Percentiles rank a stretch among this genome's conserved stretches.
phyloP scores from a whole-genome alignment of 2,113 vertebrate species.

The Phyllostomus discolor region DNA sequence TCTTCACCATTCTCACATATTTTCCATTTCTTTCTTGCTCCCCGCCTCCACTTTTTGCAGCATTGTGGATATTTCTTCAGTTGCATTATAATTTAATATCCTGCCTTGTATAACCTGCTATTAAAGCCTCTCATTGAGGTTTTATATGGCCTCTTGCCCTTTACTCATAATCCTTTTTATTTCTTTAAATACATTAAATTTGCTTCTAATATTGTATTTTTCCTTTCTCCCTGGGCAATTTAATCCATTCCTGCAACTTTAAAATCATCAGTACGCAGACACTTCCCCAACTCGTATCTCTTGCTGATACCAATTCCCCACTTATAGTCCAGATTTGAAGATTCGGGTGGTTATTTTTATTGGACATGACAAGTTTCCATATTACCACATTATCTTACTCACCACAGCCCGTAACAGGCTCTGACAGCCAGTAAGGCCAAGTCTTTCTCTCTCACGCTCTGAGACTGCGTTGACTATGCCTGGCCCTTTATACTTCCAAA shows the following conservation, averaged over 20 bases:
- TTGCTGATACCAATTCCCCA: background rate
- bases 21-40: background rate
- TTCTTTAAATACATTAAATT: background rate
- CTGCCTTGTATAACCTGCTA: background rate
- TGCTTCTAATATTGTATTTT: background rate
- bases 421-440: background rate
- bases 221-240: background rate
- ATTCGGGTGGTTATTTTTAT: background rate
- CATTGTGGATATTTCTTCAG: background rate
- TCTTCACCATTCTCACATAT: too few species aligned
- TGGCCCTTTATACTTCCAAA: background rate
- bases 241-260: background rate
- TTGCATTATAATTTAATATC: background rate
- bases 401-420: background rate
- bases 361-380: background rate
- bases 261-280: background rate
- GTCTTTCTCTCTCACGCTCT: background rate
- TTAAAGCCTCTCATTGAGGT: background rate
- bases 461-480: background rate
- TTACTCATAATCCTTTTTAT: background rate
- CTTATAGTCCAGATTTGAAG: background rate
- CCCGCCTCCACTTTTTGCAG: background rate
- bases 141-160: background rate
- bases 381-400: background rate
- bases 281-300: background rate